phyloP scores from a whole-genome alignment of 2,888 invertebrate genomes.

The Rapana venosa region DNA sequence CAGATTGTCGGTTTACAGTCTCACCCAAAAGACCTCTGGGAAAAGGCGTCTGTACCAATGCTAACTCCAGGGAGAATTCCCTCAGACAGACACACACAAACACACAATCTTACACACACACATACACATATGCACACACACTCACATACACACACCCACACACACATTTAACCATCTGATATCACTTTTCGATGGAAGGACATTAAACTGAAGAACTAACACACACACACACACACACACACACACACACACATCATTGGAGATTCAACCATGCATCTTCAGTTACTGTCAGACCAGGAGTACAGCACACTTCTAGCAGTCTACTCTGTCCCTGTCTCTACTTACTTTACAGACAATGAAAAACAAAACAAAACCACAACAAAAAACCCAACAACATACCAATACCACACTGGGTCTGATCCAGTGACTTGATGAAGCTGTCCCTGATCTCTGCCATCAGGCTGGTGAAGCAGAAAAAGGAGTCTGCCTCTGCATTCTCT shows the following conservation, averaged over 20 bases:
- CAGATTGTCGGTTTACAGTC: too few relatives aligned
- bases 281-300: not conserved
- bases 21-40: too few relatives aligned
- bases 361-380: too few relatives aligned
- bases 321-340: not conserved
- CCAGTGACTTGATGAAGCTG: constrained; percentile 93
- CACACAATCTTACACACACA: not conserved
- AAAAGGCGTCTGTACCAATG: too few relatives aligned
- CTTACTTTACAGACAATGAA: not conserved
- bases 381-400: constrained; percentile 59
- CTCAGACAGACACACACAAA: not conserved
- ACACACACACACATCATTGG: not conserved
- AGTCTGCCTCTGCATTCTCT: constrained; percentile 97
- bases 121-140: not conserved
- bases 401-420: constrained; percentile 89
- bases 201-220: too few relatives aligned
- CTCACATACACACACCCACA: not conserved
- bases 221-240: constrained; percentile 8
- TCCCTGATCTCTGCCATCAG: constrained; percentile 98
- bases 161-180: too few relatives aligned
- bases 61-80: not conserved
- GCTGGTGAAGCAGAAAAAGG: constrained; percentile 98
- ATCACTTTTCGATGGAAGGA: too few relatives aligned
- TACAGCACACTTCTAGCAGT: not conserved
- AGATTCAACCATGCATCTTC: too few relatives aligned